Conservation (phyloP, 2,113 vertebrate genomes). For the Cacatua alba region DNA sequence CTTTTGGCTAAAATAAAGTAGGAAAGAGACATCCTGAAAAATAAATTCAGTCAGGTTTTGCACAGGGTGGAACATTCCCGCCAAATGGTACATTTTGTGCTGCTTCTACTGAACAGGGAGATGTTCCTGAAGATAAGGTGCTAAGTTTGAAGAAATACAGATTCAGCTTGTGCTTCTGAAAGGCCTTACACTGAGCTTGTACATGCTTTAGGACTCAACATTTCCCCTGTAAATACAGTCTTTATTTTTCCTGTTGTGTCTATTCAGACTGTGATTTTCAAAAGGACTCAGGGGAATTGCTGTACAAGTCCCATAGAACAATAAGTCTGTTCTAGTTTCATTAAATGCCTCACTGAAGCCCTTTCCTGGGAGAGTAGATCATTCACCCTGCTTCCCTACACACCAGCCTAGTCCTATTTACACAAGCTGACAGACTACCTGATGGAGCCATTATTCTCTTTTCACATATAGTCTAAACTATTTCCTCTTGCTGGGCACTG, state of each 20-base stretch:
- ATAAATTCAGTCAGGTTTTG: background rate
- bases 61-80: background rate
- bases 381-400: conserved; percentile 4
- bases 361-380: conserved; percentile 61
- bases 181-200: background rate
- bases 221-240: background rate
- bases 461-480: conserved; percentile 42
- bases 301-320: background rate
- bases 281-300: background rate
- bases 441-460: conserved; percentile 65
- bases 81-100: background rate
- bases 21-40: background rate
- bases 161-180: background rate
- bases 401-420: conserved; percentile 45
- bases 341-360: conserved; percentile 36
- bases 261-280: conserved; percentile 12
- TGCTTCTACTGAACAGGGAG: background rate
- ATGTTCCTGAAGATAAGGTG: background rate
- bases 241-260: conserved; percentile 28
- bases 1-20: conserved; percentile 35
- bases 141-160: background rate
- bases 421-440: conserved; percentile 57
- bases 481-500: conserved; percentile 47
- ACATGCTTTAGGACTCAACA: background rate
- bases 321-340: conserved; percentile 27